Conservation (phyloP, 2,888 invertebrate species). For the Andrena flavipes region DNA sequence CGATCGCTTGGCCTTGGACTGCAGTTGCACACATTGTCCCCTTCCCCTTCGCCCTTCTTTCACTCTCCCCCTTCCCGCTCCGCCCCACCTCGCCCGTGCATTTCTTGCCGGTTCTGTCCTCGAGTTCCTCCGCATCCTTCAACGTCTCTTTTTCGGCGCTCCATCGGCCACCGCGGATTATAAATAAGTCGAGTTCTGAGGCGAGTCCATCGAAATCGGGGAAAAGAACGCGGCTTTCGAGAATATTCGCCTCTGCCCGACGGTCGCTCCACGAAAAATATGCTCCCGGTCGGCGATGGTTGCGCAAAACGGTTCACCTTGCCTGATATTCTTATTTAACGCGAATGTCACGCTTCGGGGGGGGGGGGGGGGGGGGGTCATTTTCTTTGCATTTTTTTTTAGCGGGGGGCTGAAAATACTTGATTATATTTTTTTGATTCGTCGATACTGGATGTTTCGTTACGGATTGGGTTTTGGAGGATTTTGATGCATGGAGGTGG, state of each 20-base stretch:
- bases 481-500: too few relatives aligned
- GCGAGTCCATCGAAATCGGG: conserved; percentile 25
- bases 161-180: conserved; percentile 12
- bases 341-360: background rate
- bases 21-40: conserved; percentile 79
- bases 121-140: conserved; percentile 12
- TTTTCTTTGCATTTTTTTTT: background rate
- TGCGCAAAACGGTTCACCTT: conserved; percentile 45
- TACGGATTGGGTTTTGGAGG: too few relatives aligned
- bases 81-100: conserved; percentile 6
- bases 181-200: conserved; percentile 29
- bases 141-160: conserved; percentile 26
- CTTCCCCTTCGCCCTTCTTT: conserved; percentile 65
- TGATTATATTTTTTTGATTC: too few relatives aligned
- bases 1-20: conserved; percentile 81
- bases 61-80: conserved; percentile 39
- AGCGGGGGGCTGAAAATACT: too few relatives aligned
- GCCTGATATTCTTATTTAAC: conserved; percentile 4
- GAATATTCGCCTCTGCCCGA: background rate
- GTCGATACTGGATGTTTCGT: too few relatives aligned
- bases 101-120: conserved; percentile 2
- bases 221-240: conserved; percentile 18
- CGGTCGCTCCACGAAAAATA: conserved; percentile 20
- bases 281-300: conserved; percentile 22
- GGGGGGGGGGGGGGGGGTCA: background rate